Base-by-base conservation (phyloP, 2,888 invertebrate species). In the Orgyia antiqua region DNA sequence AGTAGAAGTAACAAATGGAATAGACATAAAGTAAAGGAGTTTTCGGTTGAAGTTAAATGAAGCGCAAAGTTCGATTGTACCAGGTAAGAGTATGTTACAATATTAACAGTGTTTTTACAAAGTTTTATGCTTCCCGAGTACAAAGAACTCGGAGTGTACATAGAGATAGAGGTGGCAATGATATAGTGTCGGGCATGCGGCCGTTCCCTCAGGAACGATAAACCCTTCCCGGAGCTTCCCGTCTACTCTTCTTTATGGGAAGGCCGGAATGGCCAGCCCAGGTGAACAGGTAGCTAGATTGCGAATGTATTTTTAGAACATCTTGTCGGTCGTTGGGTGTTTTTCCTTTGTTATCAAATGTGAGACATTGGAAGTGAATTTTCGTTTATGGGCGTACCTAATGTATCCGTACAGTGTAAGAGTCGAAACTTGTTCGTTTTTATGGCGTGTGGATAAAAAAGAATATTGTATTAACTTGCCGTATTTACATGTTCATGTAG, bases 171-270 rank as follows among this genome's bases (percentile, higher is more conserved):
- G 65, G 65, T 67, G 68, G 76, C 78, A 83, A 84, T 84, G 86
- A 86, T 86, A 79, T 84, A 86, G 83, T 83, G 82, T 60, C 75
- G 78, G 82, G 78, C 77, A 69, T 63, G 68, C 72, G 73, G 74
- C 62, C 61, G 73, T 54, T 83, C 86, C 86, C 84, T 68, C 58
- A 76, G 86, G 86, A 65, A 71, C 84, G 79, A 84, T 84, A 86
- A 86, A 84, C 82, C 84, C 84, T 79, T 77, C 82, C 76, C 68
- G 68, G 53, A 66, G 72, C 83, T 78, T 79, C 78, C 82, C 78
- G 75, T 73, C 74, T 78, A 76, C 83, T 82, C 82, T 84, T 83
- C 84, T 86, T 84, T 86, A 86, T 84, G 83, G 80, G 76, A 68
- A 82, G 82, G 77, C 72, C 77, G 77, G 77, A 79, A 80, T 75